Base-by-base conservation (phyloP, 2,888 invertebrate genomes). In the Elaeidobius kamerunicus region DNA sequence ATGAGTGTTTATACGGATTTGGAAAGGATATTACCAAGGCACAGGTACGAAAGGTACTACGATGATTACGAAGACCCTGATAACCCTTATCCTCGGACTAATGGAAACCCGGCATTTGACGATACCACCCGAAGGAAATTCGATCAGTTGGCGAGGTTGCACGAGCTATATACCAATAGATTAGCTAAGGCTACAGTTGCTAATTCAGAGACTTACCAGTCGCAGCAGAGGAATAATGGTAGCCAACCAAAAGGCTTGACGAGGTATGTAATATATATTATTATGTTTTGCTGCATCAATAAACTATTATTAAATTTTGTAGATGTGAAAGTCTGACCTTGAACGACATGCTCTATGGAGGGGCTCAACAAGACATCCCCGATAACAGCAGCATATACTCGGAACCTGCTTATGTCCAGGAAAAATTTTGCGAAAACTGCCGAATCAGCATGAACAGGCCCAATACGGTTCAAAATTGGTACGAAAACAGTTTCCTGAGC, bases 301-400 rank as follows among this genome's bases (percentile, higher is more conserved):
- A 6, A 23, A 6, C 23, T 23, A 23, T 23, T 9, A 36, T 11
- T 36, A 14, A 4, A 7, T 23, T 43, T 30, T 18, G 15, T 18
- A 80, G 85, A 57, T 84, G 85, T 67, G 86, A 86, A 65, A 86
- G 85, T 3, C 68, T 86, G 36, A 84, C 85, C 7, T 70, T 86
- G 41, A 83, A 83, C 30, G 86, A 86, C 64, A 83, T 86, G 72
- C 67, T 80, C 41, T 80, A 84, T 64, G 85, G 84, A 49, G 63
- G 59, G 11, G 59, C 56, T 34, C 48, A 28, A 2, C 44, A 48
- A 7, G 60, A 56, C 6, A 49, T 57, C 57, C 82, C 82, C 61
- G 82, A 79, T 20, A 86, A 88, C 57, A 87, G 88, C 60, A 91
- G 91, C 66, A 89, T 91, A 56, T 91, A 89, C 70, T 90, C 89